Percentiles rank a stretch among this genome's conserved stretches.
These are phyloP conservation scores for Calameuta idolon DNA, from an alignment of 2,888 invertebrate genomes.

Conservation along the genomic window DNA sequence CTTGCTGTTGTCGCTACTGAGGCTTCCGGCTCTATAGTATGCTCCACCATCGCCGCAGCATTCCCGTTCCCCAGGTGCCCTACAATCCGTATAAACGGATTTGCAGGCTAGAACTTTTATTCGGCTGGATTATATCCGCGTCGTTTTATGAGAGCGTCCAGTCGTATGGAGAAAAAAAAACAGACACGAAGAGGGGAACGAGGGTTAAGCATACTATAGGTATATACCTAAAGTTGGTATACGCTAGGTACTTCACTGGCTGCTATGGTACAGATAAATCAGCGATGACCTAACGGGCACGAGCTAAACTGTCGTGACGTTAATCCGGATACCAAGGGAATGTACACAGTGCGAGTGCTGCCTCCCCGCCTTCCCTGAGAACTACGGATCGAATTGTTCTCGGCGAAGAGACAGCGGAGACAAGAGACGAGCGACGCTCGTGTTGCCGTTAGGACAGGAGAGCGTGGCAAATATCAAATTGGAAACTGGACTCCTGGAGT, in stretches of 20 bases:
- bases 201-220: not conserved
- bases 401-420: conserved; percentile 10
- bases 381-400: conserved; percentile 42
- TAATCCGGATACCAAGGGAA: conserved; percentile 44
- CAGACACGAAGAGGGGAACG: not conserved
- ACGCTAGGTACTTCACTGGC: not conserved
- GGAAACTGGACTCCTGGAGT: conserved; percentile 49
- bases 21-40: not conserved
- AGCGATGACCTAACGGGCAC: conserved; percentile 19
- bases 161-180: not conserved
- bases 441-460: conserved; percentile 12
- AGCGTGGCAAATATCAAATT: conserved; percentile 46
- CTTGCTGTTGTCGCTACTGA: not conserved
- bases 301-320: conserved; percentile 31
- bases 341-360: conserved; percentile 33
- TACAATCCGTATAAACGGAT: not conserved
- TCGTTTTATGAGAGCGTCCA: not conserved
- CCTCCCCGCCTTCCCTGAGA: conserved; percentile 38
- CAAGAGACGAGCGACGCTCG: not conserved
- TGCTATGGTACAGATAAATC: conserved; percentile 26
- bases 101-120: not conserved
- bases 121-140: not conserved
- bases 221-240: not conserved
- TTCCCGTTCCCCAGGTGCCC: not conserved
- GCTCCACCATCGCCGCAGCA: not conserved